Evolutionary conservation across 2,113 vertebrate species (phyloP), one percentile per base, ranked within the genome.

Genomic region (Myiopsitta monachus): DNA sequence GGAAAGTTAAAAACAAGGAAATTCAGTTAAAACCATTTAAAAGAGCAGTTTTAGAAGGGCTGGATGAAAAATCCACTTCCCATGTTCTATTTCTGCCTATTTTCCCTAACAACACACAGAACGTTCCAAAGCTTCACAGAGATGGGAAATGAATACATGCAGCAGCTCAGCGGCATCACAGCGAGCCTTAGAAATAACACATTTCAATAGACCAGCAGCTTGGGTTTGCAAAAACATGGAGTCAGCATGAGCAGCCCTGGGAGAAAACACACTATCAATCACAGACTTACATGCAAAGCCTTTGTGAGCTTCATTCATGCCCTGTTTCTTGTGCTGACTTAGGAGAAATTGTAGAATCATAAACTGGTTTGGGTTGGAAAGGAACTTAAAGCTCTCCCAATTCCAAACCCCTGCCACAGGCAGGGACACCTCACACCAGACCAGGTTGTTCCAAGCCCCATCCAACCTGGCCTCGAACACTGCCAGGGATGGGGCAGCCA

Each of bases 81-180:
- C 33, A 24, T 1, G 0, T 47, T 47, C 46, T 22, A 86, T 36
- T 61, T 70, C 46, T 27, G 43, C 41, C 21, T 18, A 24, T 16
- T 83, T 83, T 70, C 52, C 81, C 85, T 47, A 52, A 54, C 0
- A 4, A 49, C 28, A 31, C 59, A 77, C 13, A 41, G 52, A 81
- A 63, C 23, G 27, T 57, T 17, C 39, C 62, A 66, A 44, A 92
- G 59, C 52, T 73, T 73, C 36, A 38, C 24, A 9, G 44, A 0
- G 3, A 9, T 16, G 39, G 39, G 31, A 22, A 46, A 61, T 2
- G 17, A 88, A 43, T 1, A 28, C 44, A 52, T 0, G 0, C 18
- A 47, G 44, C 31, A 88, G 51, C 54, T 33, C 86, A 43, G 70
- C 1, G 0, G 75, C 75, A 83, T 21, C 67, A 31, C 59, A 61